Evolutionary conservation across 1,140 invertebrate genomes (phyloP), one percentile per base, ranked within the genome.

Genomic region (Zaprionus davidi): DNA sequence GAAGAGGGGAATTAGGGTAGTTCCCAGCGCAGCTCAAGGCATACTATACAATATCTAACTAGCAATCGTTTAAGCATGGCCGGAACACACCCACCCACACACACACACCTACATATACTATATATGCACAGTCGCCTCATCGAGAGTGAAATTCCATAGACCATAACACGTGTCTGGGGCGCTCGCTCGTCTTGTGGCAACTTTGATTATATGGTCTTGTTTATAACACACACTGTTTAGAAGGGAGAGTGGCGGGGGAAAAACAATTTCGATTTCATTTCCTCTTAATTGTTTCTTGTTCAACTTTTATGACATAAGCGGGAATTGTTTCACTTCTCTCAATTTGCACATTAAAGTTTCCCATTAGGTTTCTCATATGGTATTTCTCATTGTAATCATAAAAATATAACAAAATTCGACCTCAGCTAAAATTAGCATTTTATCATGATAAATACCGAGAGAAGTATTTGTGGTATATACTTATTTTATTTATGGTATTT

Each of bases 11-110:
- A 41, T 41, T 56, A 67, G 70, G 59, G 70, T 63, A 65, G 78
- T 76, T 82, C 75, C 55, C 82, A 82, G 63, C 17, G 15, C 1
- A 64, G 56, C 24, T 71, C 71, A 71, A 65, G 72, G 70, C 65
- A 73, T 82, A 34, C 31, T 11, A 71, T 70, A 57, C 62, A 76
- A 76, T 83, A 71, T 70, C 46, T 71, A 70, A 71, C 72, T 75
- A 81, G 79, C 81, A 88, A 88, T 88, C 85, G 79, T 74, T 87
- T 81, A 81, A 84, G 81, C 81, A 84, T 77, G 38, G 36, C 17
- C 55, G 68, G 38, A 70, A 79, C 82, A 81, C 85, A 84, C 84
- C 81, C 84, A 90, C 84, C 60, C 46, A 65, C 67, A 49, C 22
- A 28, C 24, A 26, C 5, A 44, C 24, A 20, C 36, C 31, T 13